These are phyloP conservation scores for Coreius guichenoti DNA, from an alignment of 2,797 vertebrate genomes.

Conservation along the genomic window DNA sequence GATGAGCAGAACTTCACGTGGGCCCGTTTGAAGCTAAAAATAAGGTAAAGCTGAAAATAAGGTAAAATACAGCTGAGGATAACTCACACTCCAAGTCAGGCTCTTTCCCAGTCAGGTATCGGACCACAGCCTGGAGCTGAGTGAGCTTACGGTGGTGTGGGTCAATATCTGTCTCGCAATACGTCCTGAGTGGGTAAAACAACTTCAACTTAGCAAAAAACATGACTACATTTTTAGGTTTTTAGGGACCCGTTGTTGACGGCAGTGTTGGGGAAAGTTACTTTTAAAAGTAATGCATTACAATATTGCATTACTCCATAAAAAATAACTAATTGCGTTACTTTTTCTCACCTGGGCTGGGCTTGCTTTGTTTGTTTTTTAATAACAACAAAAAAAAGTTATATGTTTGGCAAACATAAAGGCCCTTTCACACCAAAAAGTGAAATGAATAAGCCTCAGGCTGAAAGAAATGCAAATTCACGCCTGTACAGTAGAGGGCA, in stretches of 20 bases:
- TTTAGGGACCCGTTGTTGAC: neutral
- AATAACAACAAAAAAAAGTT: too few species aligned
- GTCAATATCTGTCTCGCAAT: constrained; percentile 94
- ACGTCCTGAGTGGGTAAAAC: constrained; percentile 81
- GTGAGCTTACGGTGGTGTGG: constrained; percentile 88
- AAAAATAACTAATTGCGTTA: too few species aligned
- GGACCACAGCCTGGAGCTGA: constrained; percentile 88
- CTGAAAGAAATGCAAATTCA: too few species aligned
- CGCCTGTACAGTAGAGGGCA: too few species aligned
- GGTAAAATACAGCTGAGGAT: neutral
- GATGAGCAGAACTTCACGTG: neutral
- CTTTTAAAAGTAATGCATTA: too few species aligned
- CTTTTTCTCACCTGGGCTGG: too few species aligned
- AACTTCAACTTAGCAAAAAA: neutral
- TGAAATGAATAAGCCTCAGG: too few species aligned
- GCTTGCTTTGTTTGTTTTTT: too few species aligned
- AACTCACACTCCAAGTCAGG: constrained; percentile 90
- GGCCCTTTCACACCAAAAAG: too few species aligned
- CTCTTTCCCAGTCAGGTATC: constrained; percentile 88
- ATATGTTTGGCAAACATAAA: too few species aligned
- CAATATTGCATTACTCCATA: too few species aligned
- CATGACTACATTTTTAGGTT: neutral
- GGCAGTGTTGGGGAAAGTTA: too few species aligned
- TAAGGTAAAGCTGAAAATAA: neutral
- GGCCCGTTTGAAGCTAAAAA: neutral